Evolutionary conservation across 2,113 vertebrate genomes (phyloP), one percentile per base, ranked within the genome.

Genomic region (Haemorhous mexicanus): DNA sequence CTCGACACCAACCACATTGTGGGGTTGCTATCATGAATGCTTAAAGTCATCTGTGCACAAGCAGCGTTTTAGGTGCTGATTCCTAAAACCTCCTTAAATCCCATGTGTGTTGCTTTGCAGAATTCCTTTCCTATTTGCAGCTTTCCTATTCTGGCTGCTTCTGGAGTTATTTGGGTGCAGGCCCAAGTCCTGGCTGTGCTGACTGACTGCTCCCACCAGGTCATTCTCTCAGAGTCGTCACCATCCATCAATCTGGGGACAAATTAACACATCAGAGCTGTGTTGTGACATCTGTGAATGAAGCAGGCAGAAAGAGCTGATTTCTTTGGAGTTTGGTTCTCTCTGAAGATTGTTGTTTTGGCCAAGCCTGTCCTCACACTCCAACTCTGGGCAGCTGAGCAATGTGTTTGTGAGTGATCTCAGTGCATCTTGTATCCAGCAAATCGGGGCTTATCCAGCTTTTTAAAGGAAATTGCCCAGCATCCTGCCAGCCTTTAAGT

Each of bases 1-100:
- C 35, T 20, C 13, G 2, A 32, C 3, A 1, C 46, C 56, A 72
- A 3, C 63, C 56, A 7, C 56, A 2, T 67, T 11, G 0, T 7
- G 50, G 17, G 24, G 41, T 49, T 53, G 68, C 53, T 66, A 4
- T n/a, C 41, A 4, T 3, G 39, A 67, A 10, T 1, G 1, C 61
- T 50, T 11, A 3, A 28, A 64, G 35, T 49, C 80, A 4, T 13
- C 3, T 1, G 18, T 7, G 50, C 75, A 16, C 47, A n/a, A n/a
- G 56, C 66, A 18, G 33, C 9, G 16, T 35, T 91, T 88, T 67
- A 77, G 67, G 72, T 72, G 64, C 20, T 46, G 43, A 69, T 73
- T 59, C 75, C 82, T 81, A 52, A 86, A 92, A 63, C 76, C 53
- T 76, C 2, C 2, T 84, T 89, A 58, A 72, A 85, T 75, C 24